Evolutionary conservation across 2,113 vertebrate genomes (phyloP).

Genomic region (Mobula hypostoma): DNA sequence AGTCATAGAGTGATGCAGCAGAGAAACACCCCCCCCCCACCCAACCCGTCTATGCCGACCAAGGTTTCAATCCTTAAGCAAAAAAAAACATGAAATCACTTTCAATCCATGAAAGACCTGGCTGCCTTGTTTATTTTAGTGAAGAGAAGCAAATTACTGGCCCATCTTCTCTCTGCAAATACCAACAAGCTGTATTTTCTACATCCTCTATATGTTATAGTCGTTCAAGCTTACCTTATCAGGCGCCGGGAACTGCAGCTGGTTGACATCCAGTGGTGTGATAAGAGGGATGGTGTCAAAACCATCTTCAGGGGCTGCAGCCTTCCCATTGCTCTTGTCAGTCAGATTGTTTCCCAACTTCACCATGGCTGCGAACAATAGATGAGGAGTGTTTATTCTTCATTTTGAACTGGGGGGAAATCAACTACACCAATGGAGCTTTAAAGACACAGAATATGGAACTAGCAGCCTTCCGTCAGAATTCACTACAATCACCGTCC

Average conservation of each 20-base stretch:
- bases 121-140: background rate
- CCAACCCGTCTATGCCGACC: too few species aligned
- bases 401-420: background rate
- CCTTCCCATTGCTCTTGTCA: slow-evolving; percentile 76
- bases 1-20: too few species aligned
- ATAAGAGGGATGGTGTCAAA: slow-evolving; percentile 93
- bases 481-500: background rate
- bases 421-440: background rate
- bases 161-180: background rate
- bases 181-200: background rate
- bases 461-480: background rate
- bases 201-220: background rate
- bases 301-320: slow-evolving; percentile 74
- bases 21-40: too few species aligned
- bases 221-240: slow-evolving; percentile 69
- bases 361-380: slow-evolving; percentile 61
- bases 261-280: slow-evolving; percentile 86
- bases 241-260: slow-evolving; percentile 84
- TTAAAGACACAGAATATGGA: background rate
- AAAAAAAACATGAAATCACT: background rate
- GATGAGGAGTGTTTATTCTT: background rate
- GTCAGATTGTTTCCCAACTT: slow-evolving; percentile 88
- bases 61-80: too few species aligned
- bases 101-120: background rate
- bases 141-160: background rate